phyloP scores from a whole-genome alignment of 1,140 invertebrate genomes.

The Drosophila miranda region DNA sequence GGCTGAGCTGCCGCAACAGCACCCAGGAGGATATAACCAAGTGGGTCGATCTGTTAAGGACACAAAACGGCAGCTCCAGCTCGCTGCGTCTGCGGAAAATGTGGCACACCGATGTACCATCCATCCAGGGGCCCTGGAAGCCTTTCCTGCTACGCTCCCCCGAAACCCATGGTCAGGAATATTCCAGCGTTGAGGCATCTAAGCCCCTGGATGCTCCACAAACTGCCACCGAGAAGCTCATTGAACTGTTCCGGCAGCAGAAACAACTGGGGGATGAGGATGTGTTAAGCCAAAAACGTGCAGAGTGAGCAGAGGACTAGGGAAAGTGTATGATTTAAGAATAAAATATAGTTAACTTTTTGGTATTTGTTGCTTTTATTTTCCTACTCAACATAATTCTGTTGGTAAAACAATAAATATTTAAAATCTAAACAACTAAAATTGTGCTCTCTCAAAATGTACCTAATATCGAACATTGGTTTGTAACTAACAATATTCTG shows the following conservation, averaged over 20 bases:
- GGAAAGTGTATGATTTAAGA: constrained; percentile 6
- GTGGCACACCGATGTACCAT: constrained; percentile 93
- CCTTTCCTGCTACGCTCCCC: constrained; percentile 92
- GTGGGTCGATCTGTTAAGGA: constrained; percentile 91
- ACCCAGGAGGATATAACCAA: constrained; percentile 90
- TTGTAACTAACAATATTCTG: too few species aligned
- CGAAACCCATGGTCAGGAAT: constrained; percentile 86
- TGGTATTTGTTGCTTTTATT: constrained; percentile 66
- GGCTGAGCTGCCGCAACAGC: constrained; percentile 87
- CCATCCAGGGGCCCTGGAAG: constrained; percentile 96
- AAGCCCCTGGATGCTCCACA: constrained; percentile 75
- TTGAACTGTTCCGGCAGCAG: constrained; percentile 86
- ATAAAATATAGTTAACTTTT: constrained; percentile 40
- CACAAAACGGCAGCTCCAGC: constrained; percentile 87
- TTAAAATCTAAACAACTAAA: constrained; percentile 58
- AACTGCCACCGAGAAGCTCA: constrained; percentile 87
- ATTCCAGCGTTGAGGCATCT: constrained; percentile 87
- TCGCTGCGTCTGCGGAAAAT: constrained; percentile 88
- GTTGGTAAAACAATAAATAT: constrained; percentile 69
- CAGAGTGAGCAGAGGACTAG: constrained; percentile 36
- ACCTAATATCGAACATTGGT: constrained; percentile 29
- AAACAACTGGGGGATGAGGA: constrained; percentile 70
- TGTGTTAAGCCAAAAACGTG: constrained; percentile 55
- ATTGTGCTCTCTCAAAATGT: constrained; percentile 31
- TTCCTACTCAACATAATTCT: constrained; percentile 52